Evolutionary conservation across 2,888 invertebrate species (phyloP), one percentile per base, ranked within the genome.

Genomic region (Eubasilissa splendida): DNA sequence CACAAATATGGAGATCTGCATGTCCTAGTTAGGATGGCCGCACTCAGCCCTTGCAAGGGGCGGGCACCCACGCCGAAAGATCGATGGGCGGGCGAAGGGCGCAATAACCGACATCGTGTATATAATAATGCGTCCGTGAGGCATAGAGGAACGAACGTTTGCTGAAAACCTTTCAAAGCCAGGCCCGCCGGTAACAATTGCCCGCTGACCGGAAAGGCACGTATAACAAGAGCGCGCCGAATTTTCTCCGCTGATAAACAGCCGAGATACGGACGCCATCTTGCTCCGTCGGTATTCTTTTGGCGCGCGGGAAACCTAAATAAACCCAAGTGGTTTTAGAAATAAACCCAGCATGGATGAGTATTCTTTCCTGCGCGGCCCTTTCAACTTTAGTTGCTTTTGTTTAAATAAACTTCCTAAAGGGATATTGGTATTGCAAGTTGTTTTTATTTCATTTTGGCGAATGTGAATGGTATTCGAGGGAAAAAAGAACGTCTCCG

Each of bases 181-280:
- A 58, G 58, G 58, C 58, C 58, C 58, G 58, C 12, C 58, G 11
- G 58, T 58, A 58, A 58, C 58, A 58, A 58, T 58, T 58, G 58
- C 58, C 58, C 58, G 58, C 58, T 58, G 58, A 58, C 58, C 58
- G 58, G 58, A 58, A 58, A 58, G 58, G 58, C 58, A 58, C 58
- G 58, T 58, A 58, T 58, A 11, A 58, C 12, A 58, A 58, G 58
- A 58, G 42, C 42, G 42, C 42, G 58, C 58, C 58, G 58, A 58
- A 58, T 58, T 58, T 58, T 58, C 58, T n/a, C 58, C 58, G n/a
- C 58, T 58, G 58, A 58, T 58, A 58, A 58, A 58, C 58, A 58
- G 58, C 9, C 58, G 58, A 58, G 58, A 58, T 58, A 58, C 58
- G 58, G 12, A 58, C 58, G 58, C 58, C 58, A n/a, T n/a, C 58